A percentile compares a stretch with the other conserved stretches of the same genome.
phyloP scores from a whole-genome alignment of 2,797 vertebrate genomes.

The Xiphorhynchus erythropygius region DNA sequence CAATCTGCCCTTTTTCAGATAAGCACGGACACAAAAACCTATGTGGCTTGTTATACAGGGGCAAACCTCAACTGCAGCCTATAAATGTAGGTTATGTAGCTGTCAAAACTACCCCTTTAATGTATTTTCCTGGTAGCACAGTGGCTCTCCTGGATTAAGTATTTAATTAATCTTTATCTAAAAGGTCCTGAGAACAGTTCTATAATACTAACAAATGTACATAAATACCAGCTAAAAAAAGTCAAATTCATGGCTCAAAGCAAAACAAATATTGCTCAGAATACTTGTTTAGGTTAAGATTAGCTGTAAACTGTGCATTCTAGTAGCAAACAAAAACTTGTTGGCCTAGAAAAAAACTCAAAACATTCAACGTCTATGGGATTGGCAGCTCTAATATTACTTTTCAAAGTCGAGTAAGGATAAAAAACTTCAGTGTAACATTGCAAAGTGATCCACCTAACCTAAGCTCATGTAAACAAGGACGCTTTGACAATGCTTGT shows the following conservation, averaged over 20 bases:
- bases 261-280: constrained; percentile 49
- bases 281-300: constrained; percentile 52
- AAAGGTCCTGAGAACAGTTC: constrained; percentile 18
- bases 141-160: constrained; percentile 2
- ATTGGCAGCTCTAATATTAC: constrained; percentile 73
- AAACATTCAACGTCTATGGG: constrained; percentile 27
- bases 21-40: background rate
- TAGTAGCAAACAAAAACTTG: constrained; percentile 52
- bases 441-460: constrained; percentile 42
- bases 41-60: background rate
- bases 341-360: background rate
- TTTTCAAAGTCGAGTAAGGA: background rate
- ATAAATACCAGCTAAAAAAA: constrained; percentile 17
- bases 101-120: background rate
- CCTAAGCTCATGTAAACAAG: constrained; percentile 74
- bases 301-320: constrained; percentile 46
- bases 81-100: background rate
- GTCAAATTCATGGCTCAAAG: constrained; percentile 22
- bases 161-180: constrained; percentile 34
- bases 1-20: constrained; percentile 2
- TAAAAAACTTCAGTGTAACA: constrained; percentile 42
- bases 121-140: background rate
- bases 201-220: constrained; percentile 30
- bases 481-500: constrained; percentile 43
- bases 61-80: background rate